Conservation (phyloP, 2,888 invertebrate genomes). For the Sipha maydis region DNA sequence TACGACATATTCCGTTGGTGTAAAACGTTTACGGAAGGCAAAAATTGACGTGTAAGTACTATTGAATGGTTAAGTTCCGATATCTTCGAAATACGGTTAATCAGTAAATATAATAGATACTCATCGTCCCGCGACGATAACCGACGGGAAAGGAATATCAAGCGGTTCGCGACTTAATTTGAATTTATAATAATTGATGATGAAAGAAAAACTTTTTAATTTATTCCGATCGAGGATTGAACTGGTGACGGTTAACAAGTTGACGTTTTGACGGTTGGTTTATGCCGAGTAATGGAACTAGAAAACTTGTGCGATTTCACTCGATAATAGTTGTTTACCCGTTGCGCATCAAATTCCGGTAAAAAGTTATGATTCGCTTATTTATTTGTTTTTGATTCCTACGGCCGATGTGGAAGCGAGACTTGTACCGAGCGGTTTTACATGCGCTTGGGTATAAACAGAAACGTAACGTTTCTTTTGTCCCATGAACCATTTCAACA, state of each 20-base stretch:
- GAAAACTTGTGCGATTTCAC: background rate
- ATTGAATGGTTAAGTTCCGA: too few relatives aligned
- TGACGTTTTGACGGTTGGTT: background rate
- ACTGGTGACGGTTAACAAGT: background rate
- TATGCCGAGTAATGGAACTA: background rate
- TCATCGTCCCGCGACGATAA: background rate
- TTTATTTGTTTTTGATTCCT: background rate
- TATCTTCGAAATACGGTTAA: background rate
- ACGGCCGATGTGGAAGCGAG: background rate
- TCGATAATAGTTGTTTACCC: background rate
- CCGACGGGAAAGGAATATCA: too few relatives aligned
- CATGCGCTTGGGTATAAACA: background rate
- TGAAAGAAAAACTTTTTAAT: background rate
- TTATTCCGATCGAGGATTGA: background rate
- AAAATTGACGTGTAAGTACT: too few relatives aligned
- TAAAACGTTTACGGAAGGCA: too few relatives aligned
- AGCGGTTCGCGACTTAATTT: background rate
- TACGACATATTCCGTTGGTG: too few relatives aligned
- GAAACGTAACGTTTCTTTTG: too few relatives aligned
- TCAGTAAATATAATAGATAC: background rate
- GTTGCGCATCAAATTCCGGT: too few relatives aligned
- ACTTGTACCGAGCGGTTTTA: background rate
- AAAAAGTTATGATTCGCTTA: too few relatives aligned
- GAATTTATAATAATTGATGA: background rate
- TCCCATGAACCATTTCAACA: too few relatives aligned